Evolutionary conservation across 2,888 invertebrate species (phyloP).

Genomic region (Deilephila elpenor): DNA sequence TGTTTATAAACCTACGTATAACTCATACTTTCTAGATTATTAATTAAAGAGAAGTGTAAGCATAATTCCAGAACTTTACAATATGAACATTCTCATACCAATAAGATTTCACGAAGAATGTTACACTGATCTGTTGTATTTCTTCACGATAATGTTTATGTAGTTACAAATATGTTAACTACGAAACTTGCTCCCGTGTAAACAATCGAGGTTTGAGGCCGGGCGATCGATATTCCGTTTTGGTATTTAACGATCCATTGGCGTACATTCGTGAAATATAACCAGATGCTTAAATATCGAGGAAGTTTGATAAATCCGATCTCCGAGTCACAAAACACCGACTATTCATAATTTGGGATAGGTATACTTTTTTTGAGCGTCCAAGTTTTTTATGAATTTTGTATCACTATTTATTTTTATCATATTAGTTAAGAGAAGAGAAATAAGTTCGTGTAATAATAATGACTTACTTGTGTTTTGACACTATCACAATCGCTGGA

Average conservation of each 20-base stretch:
- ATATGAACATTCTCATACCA: conserved; percentile 2
- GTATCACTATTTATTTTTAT: conserved; percentile 22
- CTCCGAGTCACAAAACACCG: conserved; percentile 7
- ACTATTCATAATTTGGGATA: not conserved
- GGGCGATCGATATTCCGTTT: conserved; percentile 49
- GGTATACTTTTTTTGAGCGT: not conserved
- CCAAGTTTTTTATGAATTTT: conserved; percentile 7
- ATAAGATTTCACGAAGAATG: conserved; percentile 30
- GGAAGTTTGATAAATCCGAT: not conserved
- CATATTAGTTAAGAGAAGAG: not conserved
- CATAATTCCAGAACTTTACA: not conserved
- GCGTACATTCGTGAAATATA: not conserved
- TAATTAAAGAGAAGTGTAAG: too few species aligned
- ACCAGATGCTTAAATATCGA: not conserved
- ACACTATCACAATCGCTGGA: not conserved
- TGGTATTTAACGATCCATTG: conserved; percentile 35
- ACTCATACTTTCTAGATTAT: too few species aligned
- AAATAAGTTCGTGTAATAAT: not conserved
- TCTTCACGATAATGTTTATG: not conserved
- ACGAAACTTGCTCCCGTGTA: conserved; percentile 35
- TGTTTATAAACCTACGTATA: too few species aligned
- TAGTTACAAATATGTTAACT: conserved; percentile 23
- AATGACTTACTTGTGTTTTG: conserved; percentile 10
- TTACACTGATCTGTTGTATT: not conserved
- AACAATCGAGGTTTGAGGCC: conserved; percentile 46